Evolutionary conservation across 92 coral and sea anemone genomes (phyloP).

Genomic region (Porites lobata): DNA sequence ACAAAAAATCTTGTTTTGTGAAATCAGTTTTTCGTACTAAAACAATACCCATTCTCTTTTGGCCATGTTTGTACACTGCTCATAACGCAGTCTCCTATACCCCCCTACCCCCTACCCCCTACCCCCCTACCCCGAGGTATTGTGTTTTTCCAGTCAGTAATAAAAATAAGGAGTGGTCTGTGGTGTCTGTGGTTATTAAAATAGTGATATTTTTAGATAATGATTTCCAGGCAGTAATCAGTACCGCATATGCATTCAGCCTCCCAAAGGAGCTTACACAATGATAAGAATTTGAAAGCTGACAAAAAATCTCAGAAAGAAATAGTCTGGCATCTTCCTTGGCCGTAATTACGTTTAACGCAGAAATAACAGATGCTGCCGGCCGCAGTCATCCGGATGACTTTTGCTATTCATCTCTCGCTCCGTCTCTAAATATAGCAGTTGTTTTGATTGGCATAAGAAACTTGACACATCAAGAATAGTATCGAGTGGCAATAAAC

Average conservation of each 20-base stretch:
- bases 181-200: background rate
- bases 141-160: background rate
- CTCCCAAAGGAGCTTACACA: background rate
- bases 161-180: constrained; percentile 13
- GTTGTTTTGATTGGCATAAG: constrained; percentile 44
- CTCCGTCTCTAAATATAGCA: constrained; percentile 41
- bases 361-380: constrained; percentile 10
- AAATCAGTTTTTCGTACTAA: too few relatives aligned
- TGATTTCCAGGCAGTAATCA: constrained; percentile 11
- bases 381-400: constrained; percentile 17
- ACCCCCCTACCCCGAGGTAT: background rate
- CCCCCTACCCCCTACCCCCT: too few relatives aligned
- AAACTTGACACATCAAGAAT: constrained; percentile 35
- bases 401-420: constrained; percentile 22
- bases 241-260: background rate
- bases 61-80: too few relatives aligned
- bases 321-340: background rate
- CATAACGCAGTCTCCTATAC: too few relatives aligned
- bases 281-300: background rate
- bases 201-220: constrained; percentile 27
- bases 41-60: too few relatives aligned
- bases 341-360: background rate
- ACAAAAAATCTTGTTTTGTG: too few relatives aligned
- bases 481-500: constrained; percentile 45
- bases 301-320: background rate